Base-by-base conservation (phyloP, 2,888 invertebrate genomes). In the Crocallis elinguaria region DNA sequence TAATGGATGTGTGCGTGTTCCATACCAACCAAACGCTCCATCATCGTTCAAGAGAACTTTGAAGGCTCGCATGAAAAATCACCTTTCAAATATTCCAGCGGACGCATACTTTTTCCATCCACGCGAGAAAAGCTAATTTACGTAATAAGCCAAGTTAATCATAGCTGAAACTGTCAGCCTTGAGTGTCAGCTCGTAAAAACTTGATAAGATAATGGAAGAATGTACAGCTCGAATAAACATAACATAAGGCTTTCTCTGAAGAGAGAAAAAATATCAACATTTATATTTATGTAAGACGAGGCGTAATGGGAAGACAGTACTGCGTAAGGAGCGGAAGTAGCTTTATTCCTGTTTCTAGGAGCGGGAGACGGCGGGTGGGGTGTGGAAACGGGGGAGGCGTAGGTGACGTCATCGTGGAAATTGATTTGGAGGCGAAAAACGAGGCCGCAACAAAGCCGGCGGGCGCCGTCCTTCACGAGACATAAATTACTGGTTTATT, bases 391-490 rank as follows among this genome's bases (percentile, higher is more conserved):
- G 69, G 71, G 68, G 64, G 66, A 57, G 73, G 64, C 66, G 73
- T 67, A 56, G 66, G 77, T 85, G 87, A 86, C 87, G 87, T 88
- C 86, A 88, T 77, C 75, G 77, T 82, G 80, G 78, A 85, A 87
- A 88, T 88, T 88, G 88, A 88, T 88, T 88, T 81, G 79, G 76
- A 79, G 82, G 82, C 82, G 84, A 83, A 88, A 86, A 86, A 86
- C 80, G 82, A 79, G 83, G 86, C 83, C 84, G 82, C 77, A 78
- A 80, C 81, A 80, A 83, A 82, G 74, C 73, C 77, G 77, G 75
- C 78, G 80, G 83, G 82, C 82, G 84, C 73, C 62, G 77, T 73
- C 77, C 81, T 74, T 64, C 70, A 69, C 77, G 71, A 75, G 75
- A 82, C 81, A 84, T 85, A 84, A 87, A 85, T 85, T 86, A 84